Conservation (phyloP, 1,140 invertebrate species). For the Ceratosolen fusciceps region DNA sequence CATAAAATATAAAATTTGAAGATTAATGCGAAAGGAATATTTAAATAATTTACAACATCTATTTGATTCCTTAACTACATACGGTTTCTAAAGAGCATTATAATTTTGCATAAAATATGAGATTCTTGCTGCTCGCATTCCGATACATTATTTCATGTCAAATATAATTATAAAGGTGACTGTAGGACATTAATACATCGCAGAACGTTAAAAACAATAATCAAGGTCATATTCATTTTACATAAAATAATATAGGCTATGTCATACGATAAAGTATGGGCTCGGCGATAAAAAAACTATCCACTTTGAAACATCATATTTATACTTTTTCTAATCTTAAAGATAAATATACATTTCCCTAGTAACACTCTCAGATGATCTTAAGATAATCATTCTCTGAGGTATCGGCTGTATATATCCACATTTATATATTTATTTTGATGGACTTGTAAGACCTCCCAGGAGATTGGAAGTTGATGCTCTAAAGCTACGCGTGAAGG, state of each 20-base stretch:
- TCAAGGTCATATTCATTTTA: background rate
- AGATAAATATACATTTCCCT: constrained; percentile 28
- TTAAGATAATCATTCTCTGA: constrained; percentile 25
- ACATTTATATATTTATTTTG: constrained; percentile 43
- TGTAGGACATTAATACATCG: background rate
- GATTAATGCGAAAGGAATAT: too few relatives aligned
- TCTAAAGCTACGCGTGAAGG: constrained; percentile 65
- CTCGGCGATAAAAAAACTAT: constrained; percentile 16
- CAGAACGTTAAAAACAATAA: constrained; percentile 8
- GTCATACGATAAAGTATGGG: background rate
- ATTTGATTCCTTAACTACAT: background rate
- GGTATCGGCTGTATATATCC: background rate
- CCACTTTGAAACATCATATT: constrained; percentile 23
- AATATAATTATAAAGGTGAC: constrained; percentile 2
- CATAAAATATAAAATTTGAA: too few relatives aligned
- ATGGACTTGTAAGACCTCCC: constrained; percentile 61
- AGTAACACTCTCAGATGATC: constrained; percentile 11
- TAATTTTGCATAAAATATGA: background rate
- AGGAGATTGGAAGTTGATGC: constrained; percentile 58
- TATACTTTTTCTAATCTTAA: constrained; percentile 12
- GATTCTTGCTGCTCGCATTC: background rate
- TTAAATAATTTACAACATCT: too few relatives aligned
- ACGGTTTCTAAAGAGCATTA: background rate
- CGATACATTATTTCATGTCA: background rate
- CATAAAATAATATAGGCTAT: background rate